Conservation (phyloP, 2,113 vertebrate species). For the Chaetops frenatus region DNA sequence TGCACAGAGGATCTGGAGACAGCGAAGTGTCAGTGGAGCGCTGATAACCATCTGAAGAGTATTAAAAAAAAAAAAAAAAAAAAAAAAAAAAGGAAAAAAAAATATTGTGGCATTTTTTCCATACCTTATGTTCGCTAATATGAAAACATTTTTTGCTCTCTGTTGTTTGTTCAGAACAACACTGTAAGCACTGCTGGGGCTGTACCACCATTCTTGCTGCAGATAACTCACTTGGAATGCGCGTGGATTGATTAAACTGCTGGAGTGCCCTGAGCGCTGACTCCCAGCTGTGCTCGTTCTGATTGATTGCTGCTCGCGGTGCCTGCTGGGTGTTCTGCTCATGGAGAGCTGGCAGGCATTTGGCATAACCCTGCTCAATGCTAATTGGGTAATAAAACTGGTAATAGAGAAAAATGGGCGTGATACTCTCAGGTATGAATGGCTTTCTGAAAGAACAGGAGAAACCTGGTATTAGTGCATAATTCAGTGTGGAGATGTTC, state of each 20-base stretch:
- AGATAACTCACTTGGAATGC: constrained; percentile 63
- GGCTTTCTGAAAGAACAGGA: background rate
- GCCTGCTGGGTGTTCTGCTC: background rate
- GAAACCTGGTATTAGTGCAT: background rate
- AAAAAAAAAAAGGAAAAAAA: background rate
- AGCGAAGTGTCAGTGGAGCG: background rate
- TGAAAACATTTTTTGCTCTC: constrained; percentile 28
- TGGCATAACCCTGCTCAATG: background rate
- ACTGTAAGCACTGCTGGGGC: background rate
- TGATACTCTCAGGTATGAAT: background rate
- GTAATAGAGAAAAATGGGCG: constrained; percentile 5
- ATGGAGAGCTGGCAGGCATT: background rate
- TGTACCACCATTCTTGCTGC: background rate
- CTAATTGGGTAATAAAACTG: constrained; percentile 22
- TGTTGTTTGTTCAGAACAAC: constrained; percentile 48
- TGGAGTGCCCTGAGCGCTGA: background rate
- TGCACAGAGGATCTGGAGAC: background rate
- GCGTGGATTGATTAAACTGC: constrained; percentile 45
- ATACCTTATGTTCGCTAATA: background rate
- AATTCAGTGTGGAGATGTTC: background rate
- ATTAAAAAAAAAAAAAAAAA: background rate
- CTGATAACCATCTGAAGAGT: background rate
- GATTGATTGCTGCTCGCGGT: constrained; percentile 46
- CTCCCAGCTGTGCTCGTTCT: constrained; percentile 42
- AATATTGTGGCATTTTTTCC: background rate